Base-by-base conservation (phyloP, 2,888 invertebrate species). In the Coenonympha arcania region DNA sequence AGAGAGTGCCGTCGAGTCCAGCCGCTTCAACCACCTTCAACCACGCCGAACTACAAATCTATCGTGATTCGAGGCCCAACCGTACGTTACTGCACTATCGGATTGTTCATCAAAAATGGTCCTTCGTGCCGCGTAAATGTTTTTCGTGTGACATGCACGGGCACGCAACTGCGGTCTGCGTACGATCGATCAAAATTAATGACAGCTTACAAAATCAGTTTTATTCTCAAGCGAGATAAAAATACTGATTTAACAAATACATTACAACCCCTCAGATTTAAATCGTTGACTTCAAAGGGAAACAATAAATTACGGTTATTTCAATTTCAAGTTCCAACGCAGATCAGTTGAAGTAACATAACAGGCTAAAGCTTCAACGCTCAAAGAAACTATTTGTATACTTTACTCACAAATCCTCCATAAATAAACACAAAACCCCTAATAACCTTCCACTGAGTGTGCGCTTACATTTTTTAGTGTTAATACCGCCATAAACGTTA, bases 1-100 rank as follows among this genome's bases (percentile, higher is more conserved):
- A 73, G 73, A 54, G 59, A 62, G 55, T 61, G 61, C 63, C 63
- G 60, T 62, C 56, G 58, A 58, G 60, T 62, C 61, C 59, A 59
- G 57, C 52, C 52, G 53, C 50, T 9, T 9, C 6, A n/a, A n/a
- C n/a, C n/a, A n/a, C n/a, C n/a, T 52, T 51, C 47, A 44, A 50
- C 54, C 48, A 48, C 52, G 56, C 51, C 53, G 51, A 59, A 51
- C 58, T 57, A 50, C 49, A 57, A 57, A 57, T 50, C 52, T 52
- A 49, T 43, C 49, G 43, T 37, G 26, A 11, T 30, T 43, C 49
- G 43, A 37, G 26, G 16, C 24, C 44, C 24, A 26, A 48, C 52
- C 48, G 19, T 31, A 50, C 19, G 53, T 49, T 48, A 45, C 36
- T 31, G 44, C 33, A 50, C 49, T 52, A 51, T 46, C 49, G 31